Percentiles rank a stretch among this genome's conserved stretches.
These are phyloP conservation scores for Psilopogon haemacephalus DNA, from an alignment of 2,113 vertebrate species.

Conservation along the genomic window DNA sequence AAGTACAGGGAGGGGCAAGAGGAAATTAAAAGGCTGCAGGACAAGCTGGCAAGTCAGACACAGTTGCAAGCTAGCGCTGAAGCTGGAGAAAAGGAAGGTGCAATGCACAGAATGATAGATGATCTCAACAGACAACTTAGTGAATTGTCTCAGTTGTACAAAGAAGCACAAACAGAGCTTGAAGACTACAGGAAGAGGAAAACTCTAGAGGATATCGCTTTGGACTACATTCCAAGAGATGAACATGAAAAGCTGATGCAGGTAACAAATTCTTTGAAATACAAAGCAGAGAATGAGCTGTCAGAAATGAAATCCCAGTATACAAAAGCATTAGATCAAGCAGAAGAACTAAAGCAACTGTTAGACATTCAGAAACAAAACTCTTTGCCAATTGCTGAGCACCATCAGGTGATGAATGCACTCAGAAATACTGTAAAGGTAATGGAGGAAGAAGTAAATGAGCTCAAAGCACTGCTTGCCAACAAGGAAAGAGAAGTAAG, in stretches of 20 bases:
- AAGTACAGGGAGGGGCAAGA: slow-evolving; percentile 89
- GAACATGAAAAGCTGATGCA: slow-evolving; percentile 80
- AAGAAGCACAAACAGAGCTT: slow-evolving; percentile 89
- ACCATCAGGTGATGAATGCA: slow-evolving; percentile 84
- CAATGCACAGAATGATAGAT: slow-evolving; percentile 78
- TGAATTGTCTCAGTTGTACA: slow-evolving; percentile 89
- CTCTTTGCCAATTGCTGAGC: slow-evolving; percentile 83
- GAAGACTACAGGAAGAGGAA: slow-evolving; percentile 76
- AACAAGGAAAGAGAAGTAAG: slow-evolving; percentile 81
- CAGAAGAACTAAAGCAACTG: slow-evolving; percentile 79
- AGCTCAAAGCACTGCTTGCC: slow-evolving; percentile 77
- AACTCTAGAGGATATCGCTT: slow-evolving; percentile 65
- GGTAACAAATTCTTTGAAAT: slow-evolving; percentile 69
- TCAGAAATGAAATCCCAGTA: slow-evolving; percentile 80
- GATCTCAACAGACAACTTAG: slow-evolving; percentile 87
- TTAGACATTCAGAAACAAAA: slow-evolving; percentile 84
- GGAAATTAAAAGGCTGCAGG: slow-evolving; percentile 87
- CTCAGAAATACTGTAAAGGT: slow-evolving; percentile 82
- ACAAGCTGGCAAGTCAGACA: slow-evolving; percentile 81
- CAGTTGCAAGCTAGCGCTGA: slow-evolving; percentile 81
- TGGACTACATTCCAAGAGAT: slow-evolving; percentile 71
- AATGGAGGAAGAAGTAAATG: slow-evolving; percentile 80
- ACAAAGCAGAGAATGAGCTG: slow-evolving; percentile 80
- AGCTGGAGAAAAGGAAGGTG: slow-evolving; percentile 83
- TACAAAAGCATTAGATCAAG: slow-evolving; percentile 76